Evolutionary conservation across 2,113 vertebrate genomes (phyloP), one percentile per base, ranked within the genome.

Genomic region (Rutilus rutilus): DNA sequence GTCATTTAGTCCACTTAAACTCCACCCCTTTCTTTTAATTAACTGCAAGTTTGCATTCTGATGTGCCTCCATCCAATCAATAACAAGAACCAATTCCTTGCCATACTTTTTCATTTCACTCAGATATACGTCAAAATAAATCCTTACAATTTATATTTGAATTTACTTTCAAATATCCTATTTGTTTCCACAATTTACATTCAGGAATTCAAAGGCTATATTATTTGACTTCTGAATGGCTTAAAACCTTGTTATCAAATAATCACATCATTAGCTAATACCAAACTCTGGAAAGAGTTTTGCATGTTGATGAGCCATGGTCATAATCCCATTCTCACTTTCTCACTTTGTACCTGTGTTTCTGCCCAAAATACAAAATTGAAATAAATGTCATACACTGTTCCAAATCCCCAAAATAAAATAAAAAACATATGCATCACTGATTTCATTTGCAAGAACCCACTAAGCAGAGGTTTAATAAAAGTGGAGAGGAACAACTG

Each of bases 401-500:
- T 57, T 57, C 6, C 54, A 57, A 57, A 57, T 57, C 54, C 54
- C 54, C 54, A 21, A 21, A 21, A 57, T 54, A 54, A 54, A 62
- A 25, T 25, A 62, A 27, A 60, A 57, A 54, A 21, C 6, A 0
- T 62, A 14, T 42, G 36, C 36, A n/a, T 74, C 21, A 45, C 23
- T 6, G 19, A 42, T 71, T n/a, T n/a, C n/a, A n/a, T n/a, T 15
- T 9, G 67, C 3, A 39, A 42, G 33, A 71, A 42, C 39, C 71
- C 11, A 47, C 5, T 45, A 59, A 57, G 52, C 52, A 23, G 47
- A 78, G 27, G 39, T 81, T 81, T 81, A 27, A 45, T 47, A 59
- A 45, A 25, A 30, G 78, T 50, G 10, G 30, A 64, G 59, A 80
- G 59, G 27, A 82, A 33, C 45, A 82, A 82, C 62, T 50, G 25